Evolutionary conservation across 1,140 invertebrate species (phyloP).

Genomic region (Tetramorium parvispinum): DNA sequence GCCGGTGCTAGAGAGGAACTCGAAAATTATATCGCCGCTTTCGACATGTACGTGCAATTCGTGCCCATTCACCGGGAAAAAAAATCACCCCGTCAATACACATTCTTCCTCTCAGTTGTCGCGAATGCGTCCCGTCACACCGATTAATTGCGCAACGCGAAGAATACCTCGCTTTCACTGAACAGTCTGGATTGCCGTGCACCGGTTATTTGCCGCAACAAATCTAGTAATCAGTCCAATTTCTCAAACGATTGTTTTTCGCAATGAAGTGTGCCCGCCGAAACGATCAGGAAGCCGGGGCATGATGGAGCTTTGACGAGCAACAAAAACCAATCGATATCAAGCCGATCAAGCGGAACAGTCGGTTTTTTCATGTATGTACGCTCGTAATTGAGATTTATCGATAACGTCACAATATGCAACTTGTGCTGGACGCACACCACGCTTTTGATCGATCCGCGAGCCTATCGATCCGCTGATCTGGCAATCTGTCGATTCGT

Average conservation of each 20-base stretch:
- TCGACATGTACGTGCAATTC: slow-evolving; percentile 41
- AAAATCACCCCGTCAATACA: slow-evolving; percentile 10
- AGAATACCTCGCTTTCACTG: slow-evolving; percentile 66
- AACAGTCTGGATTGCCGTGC: slow-evolving; percentile 29
- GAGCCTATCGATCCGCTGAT: neutral
- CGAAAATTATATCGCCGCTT: slow-evolving; percentile 28
- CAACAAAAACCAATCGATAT: slow-evolving; percentile 13
- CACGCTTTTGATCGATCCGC: neutral
- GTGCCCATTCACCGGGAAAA: neutral
- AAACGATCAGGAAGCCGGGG: slow-evolving; percentile 19
- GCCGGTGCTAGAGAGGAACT: slow-evolving; percentile 36
- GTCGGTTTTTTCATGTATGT: neutral
- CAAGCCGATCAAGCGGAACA: slow-evolving; percentile 3
- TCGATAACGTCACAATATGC: neutral
- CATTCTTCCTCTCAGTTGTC: slow-evolving; percentile 10
- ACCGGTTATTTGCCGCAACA: neutral
- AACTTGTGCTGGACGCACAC: neutral
- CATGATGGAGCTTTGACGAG: neutral
- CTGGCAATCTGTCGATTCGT: neutral
- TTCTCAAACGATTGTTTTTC: slow-evolving; percentile 34
- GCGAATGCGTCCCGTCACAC: neutral
- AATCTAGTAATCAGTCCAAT: slow-evolving; percentile 23
- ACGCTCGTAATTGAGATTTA: slow-evolving; percentile 28
- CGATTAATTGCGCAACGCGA: slow-evolving; percentile 57
- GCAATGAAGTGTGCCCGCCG: neutral